These are phyloP conservation scores for Cloeon dipterum DNA, from an alignment of 2,888 invertebrate genomes.

Conservation along the genomic window DNA sequence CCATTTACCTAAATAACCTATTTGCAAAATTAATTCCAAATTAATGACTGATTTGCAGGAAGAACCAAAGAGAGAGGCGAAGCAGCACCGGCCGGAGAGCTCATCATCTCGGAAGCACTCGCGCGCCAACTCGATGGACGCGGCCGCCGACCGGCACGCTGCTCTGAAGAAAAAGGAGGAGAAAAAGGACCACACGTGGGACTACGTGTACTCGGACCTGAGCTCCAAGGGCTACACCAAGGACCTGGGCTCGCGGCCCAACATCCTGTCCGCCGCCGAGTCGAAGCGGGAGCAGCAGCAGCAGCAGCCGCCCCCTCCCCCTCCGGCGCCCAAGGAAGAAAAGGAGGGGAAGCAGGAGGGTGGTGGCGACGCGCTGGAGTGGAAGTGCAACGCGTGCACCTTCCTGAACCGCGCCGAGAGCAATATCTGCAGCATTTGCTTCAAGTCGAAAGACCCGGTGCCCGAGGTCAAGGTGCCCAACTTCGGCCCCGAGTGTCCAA, in stretches of 20 bases:
- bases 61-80: too few species aligned
- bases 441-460: not conserved
- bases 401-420: not conserved
- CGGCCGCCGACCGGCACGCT: too few species aligned
- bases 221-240: not conserved
- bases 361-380: too few species aligned
- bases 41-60: too few species aligned
- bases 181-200: not conserved
- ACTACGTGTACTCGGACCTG: not conserved
- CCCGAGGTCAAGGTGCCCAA: not conserved
- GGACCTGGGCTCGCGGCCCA: not conserved
- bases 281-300: not conserved
- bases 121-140: too few species aligned
- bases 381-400: not conserved
- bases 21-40: too few species aligned
- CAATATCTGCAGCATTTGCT: not conserved
- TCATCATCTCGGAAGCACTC: too few species aligned
- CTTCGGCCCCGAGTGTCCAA: not conserved
- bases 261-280: not conserved
- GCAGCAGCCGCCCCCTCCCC: not conserved
- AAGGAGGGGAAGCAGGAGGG: too few species aligned
- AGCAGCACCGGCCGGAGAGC: too few species aligned
- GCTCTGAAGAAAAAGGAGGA: too few species aligned
- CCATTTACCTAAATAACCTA: too few species aligned
- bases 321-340: not conserved